Conservation (phyloP, 2,888 invertebrate species). For the Cancer borealis region DNA sequence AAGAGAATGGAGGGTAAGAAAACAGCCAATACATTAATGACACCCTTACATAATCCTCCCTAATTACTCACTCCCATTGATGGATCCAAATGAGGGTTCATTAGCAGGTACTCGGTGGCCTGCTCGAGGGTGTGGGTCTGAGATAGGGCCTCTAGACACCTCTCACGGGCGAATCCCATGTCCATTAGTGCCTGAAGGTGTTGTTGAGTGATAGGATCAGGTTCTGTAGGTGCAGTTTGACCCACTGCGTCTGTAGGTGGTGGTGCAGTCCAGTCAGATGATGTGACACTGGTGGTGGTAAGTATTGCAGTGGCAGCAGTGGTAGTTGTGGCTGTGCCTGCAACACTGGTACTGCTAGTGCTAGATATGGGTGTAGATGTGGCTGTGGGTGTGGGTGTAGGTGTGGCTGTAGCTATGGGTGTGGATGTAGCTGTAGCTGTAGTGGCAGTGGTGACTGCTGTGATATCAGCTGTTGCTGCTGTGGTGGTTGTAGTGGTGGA, state of each 20-base stretch:
- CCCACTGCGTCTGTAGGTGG: constrained; percentile 48
- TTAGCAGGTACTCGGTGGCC: constrained; percentile 89
- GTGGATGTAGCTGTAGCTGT: constrained; percentile 71
- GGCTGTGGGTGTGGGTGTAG: background rate
- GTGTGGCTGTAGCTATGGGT: constrained; percentile 50
- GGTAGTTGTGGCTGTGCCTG: constrained; percentile 44
- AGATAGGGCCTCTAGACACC: constrained; percentile 86
- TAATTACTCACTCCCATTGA: constrained; percentile 49
- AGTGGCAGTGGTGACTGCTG: constrained; percentile 53
- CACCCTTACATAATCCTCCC: background rate
- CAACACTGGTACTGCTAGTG: background rate
- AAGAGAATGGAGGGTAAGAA: too few species aligned
- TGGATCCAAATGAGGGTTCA: constrained; percentile 79
- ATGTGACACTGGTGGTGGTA: constrained; percentile 53
- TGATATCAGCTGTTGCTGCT: constrained; percentile 21
- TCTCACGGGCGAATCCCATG: constrained; percentile 90
- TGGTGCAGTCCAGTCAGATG: background rate
- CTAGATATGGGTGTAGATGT: background rate
- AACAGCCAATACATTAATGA: too few species aligned
- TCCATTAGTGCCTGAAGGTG: constrained; percentile 86
- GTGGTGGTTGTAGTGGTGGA: constrained; percentile 53
- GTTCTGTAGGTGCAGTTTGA: constrained; percentile 78
- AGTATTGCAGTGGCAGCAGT: constrained; percentile 71
- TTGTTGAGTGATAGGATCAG: constrained; percentile 83
- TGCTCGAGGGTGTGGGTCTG: constrained; percentile 87